Conservation (phyloP, 2,797 vertebrate genomes). For the Gallinago stenura region DNA sequence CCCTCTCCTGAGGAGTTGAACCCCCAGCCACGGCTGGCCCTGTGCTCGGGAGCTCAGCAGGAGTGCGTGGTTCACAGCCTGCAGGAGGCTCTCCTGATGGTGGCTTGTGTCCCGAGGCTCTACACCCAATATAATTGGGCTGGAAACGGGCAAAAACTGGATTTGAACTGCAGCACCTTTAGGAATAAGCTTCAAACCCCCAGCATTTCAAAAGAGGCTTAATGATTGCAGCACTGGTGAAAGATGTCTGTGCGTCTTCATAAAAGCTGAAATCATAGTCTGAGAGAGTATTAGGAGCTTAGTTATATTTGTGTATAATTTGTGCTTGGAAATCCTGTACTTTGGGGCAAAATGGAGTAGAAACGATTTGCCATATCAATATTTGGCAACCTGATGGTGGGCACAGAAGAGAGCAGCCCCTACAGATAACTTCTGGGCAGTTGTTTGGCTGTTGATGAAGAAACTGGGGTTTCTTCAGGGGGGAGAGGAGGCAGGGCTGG, state of each 20-base stretch:
- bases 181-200: not conserved
- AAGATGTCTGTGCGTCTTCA: not conserved
- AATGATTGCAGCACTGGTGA: not conserved
- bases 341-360: not conserved
- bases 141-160: not conserved
- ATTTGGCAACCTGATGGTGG: not conserved
- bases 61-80: not conserved
- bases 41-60: not conserved
- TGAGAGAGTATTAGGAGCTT: not conserved
- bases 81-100: not conserved
- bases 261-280: not conserved
- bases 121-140: accelerated
- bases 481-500: not conserved
- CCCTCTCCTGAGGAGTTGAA: not conserved
- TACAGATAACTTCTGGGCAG: not conserved
- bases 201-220: not conserved
- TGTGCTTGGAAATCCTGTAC: not conserved
- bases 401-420: accelerated
- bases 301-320: not conserved
- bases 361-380: not conserved
- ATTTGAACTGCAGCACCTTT: not conserved
- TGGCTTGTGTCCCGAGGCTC: not conserved
- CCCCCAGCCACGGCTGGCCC: accelerated
- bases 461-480: not conserved
- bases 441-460: not conserved